Conservation (phyloP, 2,888 invertebrate species). For the Caenorhabditis imperialis region DNA sequence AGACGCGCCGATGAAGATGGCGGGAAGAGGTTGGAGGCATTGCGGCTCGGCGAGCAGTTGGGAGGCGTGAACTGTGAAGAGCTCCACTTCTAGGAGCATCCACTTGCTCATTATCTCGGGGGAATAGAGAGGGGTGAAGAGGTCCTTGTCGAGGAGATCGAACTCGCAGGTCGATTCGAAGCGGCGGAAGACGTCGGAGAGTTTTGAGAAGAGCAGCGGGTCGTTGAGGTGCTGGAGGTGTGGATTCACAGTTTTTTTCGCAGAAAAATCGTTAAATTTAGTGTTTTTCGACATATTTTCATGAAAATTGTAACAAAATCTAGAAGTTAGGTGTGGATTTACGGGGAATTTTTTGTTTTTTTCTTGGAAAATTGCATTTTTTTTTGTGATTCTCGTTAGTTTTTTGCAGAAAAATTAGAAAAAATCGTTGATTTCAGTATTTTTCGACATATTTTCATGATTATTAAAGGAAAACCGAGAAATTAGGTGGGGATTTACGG, state of each 20-base stretch:
- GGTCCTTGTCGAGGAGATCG: conserved; percentile 18
- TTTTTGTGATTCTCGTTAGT: no score
- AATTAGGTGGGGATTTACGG: no score
- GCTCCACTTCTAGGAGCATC: conserved; percentile 41
- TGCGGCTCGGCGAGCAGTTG: conserved; percentile 4
- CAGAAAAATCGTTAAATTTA: no score
- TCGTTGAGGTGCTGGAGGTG: conserved; percentile 26
- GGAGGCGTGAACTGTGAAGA: conserved; percentile 17
- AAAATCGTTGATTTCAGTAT: no score
- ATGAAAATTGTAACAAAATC: no score
- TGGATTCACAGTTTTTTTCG: no score
- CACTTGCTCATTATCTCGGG: conserved; percentile 34
- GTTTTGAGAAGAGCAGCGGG: conserved; percentile 34
- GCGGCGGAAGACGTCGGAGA: conserved; percentile 11
- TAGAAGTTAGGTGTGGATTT: no score
- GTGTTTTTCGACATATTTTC: no score
- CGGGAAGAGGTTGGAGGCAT: conserved; percentile 22
- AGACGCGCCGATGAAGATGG: conserved; percentile 11
- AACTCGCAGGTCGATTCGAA: conserved; percentile 29
- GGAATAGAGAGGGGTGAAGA: conserved; percentile 35
- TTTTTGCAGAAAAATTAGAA: no score
- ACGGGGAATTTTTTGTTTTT: not conserved
- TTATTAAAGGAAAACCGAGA: no score
- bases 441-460: no score
- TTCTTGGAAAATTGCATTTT: no score